phyloP scores from a whole-genome alignment of 2,888 invertebrate species.

The Caenorhabditis afra region DNA sequence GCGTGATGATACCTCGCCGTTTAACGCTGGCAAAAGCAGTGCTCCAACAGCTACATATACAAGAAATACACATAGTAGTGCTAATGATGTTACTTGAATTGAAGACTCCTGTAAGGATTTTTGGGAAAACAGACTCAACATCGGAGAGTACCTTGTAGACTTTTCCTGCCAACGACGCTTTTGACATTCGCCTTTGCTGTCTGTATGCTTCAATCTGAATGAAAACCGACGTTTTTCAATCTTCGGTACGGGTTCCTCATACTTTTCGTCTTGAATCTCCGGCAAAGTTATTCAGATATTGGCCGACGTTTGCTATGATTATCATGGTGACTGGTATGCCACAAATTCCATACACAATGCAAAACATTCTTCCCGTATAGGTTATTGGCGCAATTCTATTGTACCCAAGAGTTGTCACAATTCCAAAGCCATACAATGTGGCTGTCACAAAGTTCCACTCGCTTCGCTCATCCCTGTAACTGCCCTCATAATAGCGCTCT shows the following conservation, averaged over 20 bases:
- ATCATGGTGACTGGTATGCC: slow-evolving; percentile 80
- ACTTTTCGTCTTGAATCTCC: slow-evolving; percentile 75
- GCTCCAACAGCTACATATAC: slow-evolving; percentile 79
- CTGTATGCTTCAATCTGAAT: slow-evolving; percentile 76
- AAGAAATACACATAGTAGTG: slow-evolving; percentile 74
- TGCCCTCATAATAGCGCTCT: background rate
- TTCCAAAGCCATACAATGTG: slow-evolving; percentile 79
- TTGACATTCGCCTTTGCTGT: slow-evolving; percentile 71
- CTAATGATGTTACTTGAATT: slow-evolving; percentile 76
- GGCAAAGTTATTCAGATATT: slow-evolving; percentile 79
- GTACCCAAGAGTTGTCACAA: slow-evolving; percentile 79
- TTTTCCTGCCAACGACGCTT: slow-evolving; percentile 72
- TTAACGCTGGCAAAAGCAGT: slow-evolving; percentile 77
- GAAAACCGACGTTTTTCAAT: no score
- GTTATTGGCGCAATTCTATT: slow-evolving; percentile 80
- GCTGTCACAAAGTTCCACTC: slow-evolving; percentile 79
- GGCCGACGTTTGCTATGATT: slow-evolving; percentile 80
- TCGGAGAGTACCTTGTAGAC: slow-evolving; percentile 55
- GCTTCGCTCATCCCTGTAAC: slow-evolving; percentile 65
- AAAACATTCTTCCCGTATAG: slow-evolving; percentile 76
- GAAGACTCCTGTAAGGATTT: slow-evolving; percentile 55
- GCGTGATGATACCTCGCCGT: slow-evolving; percentile 70
- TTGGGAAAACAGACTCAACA: background rate
- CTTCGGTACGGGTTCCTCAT: no score
- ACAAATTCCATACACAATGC: slow-evolving; percentile 78